A percentile compares a stretch with the other conserved stretches of the same genome.
These are phyloP conservation scores for Teleopsis dalmanni DNA, from an alignment of 1,140 invertebrate genomes.

Conservation along the genomic window DNA sequence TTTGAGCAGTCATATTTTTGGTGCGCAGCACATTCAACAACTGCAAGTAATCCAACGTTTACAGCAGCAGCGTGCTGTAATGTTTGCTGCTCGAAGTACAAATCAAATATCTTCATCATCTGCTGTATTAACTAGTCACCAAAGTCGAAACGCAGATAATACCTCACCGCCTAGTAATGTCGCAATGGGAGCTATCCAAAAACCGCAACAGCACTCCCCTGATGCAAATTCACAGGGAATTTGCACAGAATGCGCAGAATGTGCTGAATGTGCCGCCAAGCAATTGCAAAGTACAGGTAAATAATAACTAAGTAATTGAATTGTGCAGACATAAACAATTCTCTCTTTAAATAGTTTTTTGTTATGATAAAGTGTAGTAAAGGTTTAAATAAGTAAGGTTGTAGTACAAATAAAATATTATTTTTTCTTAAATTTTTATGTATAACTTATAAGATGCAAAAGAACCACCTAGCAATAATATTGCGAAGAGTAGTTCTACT, in stretches of 20 bases:
- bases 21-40: conserved; percentile 53
- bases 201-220: conserved; percentile 18
- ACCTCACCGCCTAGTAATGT: conserved; percentile 10
- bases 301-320: background rate
- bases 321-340: background rate
- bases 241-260: conserved; percentile 43
- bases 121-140: conserved; percentile 21
- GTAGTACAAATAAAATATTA: too few species aligned
- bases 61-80: conserved; percentile 45
- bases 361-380: too few species aligned
- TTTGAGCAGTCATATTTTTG: conserved; percentile 52
- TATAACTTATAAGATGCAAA: too few species aligned
- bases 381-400: too few species aligned
- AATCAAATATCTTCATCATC: conserved; percentile 37
- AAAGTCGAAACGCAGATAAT: conserved; percentile 12
- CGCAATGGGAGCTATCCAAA: conserved; percentile 10
- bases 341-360: too few species aligned
- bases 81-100: conserved; percentile 39
- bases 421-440: too few species aligned
- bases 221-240: conserved; percentile 37
- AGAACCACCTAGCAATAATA: too few species aligned
- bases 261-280: conserved; percentile 43
- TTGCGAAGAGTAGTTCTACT: too few species aligned
- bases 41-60: conserved; percentile 49
- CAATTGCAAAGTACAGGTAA: conserved; percentile 43